A percentile compares a stretch with the other conserved stretches of the same genome.
phyloP scores from a whole-genome alignment of 1,140 invertebrate genomes.

The Drosophila micromelanica region DNA sequence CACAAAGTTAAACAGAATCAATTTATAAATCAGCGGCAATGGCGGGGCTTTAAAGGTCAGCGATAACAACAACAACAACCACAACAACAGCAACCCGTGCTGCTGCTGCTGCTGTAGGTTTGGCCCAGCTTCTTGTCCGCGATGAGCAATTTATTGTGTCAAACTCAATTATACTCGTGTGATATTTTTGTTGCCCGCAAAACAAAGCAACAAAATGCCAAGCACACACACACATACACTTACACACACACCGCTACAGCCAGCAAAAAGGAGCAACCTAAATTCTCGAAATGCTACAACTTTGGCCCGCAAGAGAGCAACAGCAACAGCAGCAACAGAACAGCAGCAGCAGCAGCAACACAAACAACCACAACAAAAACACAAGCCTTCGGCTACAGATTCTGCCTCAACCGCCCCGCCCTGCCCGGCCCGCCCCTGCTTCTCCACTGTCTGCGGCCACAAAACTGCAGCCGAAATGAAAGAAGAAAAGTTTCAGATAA shows the following conservation, averaged over 20 bases:
- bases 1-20: constrained; percentile 80
- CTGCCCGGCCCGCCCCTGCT: background rate
- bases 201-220: constrained; percentile 53
- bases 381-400: constrained; percentile 12
- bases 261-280: constrained; percentile 73
- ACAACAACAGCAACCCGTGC: constrained; percentile 18
- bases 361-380: constrained; percentile 5
- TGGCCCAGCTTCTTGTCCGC: constrained; percentile 63
- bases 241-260: background rate
- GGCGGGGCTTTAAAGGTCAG: constrained; percentile 75
- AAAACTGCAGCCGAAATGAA: constrained; percentile 59
- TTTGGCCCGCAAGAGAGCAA: constrained; percentile 51
- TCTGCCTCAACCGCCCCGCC: background rate
- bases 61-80: constrained; percentile 65
- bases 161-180: constrained; percentile 84
- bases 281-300: constrained; percentile 80
- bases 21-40: constrained; percentile 76
- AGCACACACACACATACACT: constrained; percentile 27
- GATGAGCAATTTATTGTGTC: constrained; percentile 84
- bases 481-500: constrained; percentile 77
- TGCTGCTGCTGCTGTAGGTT: constrained; percentile 36
- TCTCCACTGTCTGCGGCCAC: constrained; percentile 9
- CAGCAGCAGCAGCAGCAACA: constrained; percentile 10
- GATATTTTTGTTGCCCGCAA: constrained; percentile 79
- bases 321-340: constrained; percentile 17